phyloP scores from a whole-genome alignment of 2,797 vertebrate species.

The Phrynocephalus guinanensis region DNA sequence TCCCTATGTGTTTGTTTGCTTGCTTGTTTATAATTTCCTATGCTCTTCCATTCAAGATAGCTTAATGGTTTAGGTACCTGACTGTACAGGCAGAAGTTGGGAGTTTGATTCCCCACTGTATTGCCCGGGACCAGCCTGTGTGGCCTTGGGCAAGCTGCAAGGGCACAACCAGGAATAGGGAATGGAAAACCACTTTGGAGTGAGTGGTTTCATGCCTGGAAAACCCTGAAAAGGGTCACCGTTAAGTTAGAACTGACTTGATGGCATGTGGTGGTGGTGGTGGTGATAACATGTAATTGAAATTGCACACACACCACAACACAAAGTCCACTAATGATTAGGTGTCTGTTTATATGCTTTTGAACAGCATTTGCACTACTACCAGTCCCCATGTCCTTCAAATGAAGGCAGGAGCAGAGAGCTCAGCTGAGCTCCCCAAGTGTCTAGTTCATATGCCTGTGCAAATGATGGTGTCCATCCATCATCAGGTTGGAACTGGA shows the following conservation, averaged over 20 bases:
- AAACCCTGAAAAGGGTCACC: too few relatives aligned
- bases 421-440: not conserved
- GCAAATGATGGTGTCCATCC: constrained; percentile 58
- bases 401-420: not conserved
- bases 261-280: not conserved
- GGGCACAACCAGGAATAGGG: not conserved
- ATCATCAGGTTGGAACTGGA: constrained; percentile 30
- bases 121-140: too few relatives aligned
- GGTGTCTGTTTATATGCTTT: not conserved
- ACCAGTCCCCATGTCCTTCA: not conserved
- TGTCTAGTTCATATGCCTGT: constrained; percentile 12
- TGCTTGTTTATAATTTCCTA: not conserved
- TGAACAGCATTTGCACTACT: not conserved
- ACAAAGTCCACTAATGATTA: not conserved
- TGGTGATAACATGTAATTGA: too few relatives aligned
- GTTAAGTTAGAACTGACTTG: too few relatives aligned
- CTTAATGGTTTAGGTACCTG: too few relatives aligned
- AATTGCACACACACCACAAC: too few relatives aligned
- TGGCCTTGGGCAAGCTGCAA: not conserved
- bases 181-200: too few relatives aligned
- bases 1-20: too few relatives aligned
- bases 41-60: not conserved
- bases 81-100: too few relatives aligned
- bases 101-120: too few relatives aligned
- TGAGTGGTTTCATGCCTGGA: too few relatives aligned